Percentiles rank a stretch among this genome's conserved stretches.
These are phyloP conservation scores for Catamblyrhynchus diadema DNA, from an alignment of 2,797 vertebrate species.

Conservation along the genomic window DNA sequence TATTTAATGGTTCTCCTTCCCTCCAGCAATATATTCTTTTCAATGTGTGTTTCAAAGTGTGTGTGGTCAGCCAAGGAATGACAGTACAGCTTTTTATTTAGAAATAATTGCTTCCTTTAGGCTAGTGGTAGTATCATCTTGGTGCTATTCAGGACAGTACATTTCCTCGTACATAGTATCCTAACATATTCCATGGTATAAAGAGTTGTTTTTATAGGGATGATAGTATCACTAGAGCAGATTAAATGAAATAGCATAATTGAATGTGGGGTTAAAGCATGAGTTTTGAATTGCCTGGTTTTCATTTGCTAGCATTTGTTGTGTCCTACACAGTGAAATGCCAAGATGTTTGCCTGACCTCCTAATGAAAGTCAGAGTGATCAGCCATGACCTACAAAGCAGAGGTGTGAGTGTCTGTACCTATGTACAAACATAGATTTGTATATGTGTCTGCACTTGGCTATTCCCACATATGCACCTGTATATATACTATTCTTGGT, in stretches of 20 bases:
- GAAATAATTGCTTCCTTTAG: background rate
- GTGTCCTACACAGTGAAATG: background rate
- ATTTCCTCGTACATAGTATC: no score
- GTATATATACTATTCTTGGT: background rate
- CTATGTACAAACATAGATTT: background rate
- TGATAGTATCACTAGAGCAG: background rate
- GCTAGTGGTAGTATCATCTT: background rate
- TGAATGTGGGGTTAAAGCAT: background rate
- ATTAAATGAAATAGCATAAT: background rate
- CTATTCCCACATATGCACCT: background rate
- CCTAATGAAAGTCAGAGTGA: background rate
- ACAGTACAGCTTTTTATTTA: background rate
- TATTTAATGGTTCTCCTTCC: background rate
- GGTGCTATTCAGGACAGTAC: background rate
- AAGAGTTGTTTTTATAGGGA: background rate
- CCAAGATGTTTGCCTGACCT: background rate
- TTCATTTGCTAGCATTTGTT: background rate
- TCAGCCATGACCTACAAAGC: background rate
- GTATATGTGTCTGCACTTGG: background rate
- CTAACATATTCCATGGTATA: background rate
- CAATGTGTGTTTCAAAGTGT: background rate
- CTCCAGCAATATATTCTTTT: background rate
- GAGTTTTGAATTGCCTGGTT: background rate
- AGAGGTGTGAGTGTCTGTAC: background rate
- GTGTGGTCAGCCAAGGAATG: background rate